Base-by-base conservation (phyloP, 2,888 invertebrate genomes). In the Synergus gifuensis region DNA sequence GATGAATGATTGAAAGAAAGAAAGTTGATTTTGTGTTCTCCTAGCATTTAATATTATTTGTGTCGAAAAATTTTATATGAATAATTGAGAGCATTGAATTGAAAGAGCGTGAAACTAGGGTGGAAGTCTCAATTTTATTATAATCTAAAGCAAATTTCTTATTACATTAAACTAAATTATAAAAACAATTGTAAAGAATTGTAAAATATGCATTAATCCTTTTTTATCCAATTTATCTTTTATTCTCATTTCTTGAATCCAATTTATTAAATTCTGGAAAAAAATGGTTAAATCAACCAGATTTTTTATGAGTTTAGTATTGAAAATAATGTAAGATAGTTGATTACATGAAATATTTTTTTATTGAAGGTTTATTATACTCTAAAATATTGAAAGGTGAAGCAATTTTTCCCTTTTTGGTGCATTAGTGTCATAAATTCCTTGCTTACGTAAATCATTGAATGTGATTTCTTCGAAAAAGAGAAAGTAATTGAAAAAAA, bases 401-500 rank as follows among this genome's bases (percentile, higher is more conserved):
- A 5, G 36, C 5, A 5, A 22, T 62, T 4, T 62, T 66, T 66
- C n/a, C 18, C 18, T 66, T 66, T 66, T 66, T 3, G 18, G n/a
- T n/a, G n/a, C 14, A 49, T 22, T 54, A 28, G 54, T 46, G 36
- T 49, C 69, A 49, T 28, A n/a, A 54, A 36, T 73, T 49, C 49
- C 11, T n/a, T 54, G 46, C 16, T 73, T 73, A 73, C 9, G 69
- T 54, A 73, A 69, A 73, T 28, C 28, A 54, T 49, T 49, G 28
- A 54, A 49, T 8, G 28, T 14, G 46, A 73, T 73, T 49, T 73
- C 69, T 44, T 46, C 36, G 22, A n/a, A 69, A 54, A 69, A 54
- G 49, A 73, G 69, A 73, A 73, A 73, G 69, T 54, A 28, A 73
- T 36, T 73, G 14, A 49, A n/a, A 73, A 69, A 54, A 49, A 54